Percentiles rank a stretch among this genome's conserved stretches.
Conservation (phyloP, 2,888 invertebrate species). For the Erebia aethiops region DNA sequence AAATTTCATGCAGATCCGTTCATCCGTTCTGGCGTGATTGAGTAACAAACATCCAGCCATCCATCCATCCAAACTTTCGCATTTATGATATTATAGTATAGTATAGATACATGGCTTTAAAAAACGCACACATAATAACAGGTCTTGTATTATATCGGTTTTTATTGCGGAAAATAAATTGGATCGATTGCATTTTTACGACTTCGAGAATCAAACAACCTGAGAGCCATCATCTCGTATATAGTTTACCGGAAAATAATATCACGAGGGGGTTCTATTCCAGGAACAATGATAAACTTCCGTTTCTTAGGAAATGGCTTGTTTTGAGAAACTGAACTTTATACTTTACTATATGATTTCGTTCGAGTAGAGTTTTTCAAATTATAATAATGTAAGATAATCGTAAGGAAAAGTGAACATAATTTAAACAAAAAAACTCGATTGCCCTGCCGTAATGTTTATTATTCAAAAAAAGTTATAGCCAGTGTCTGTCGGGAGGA, state of each 20-base stretch:
- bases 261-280: background rate
- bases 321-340: background rate
- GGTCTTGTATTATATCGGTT: background rate
- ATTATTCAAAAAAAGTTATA: too few species aligned
- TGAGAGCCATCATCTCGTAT: conserved; percentile 4
- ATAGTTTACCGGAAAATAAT: conserved; percentile 8
- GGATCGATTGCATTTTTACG: conserved; percentile 15
- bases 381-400: too few species aligned
- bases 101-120: background rate
- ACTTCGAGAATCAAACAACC: conserved; percentile 13
- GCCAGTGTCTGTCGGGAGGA: too few species aligned
- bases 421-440: too few species aligned
- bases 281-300: too few species aligned
- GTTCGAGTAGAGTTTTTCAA: background rate
- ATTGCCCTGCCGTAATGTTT: too few species aligned
- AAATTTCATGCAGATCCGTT: too few species aligned
- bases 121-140: background rate
- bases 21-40: too few species aligned
- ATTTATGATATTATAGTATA: too few species aligned
- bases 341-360: background rate
- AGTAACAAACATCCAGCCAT: too few species aligned
- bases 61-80: too few species aligned
- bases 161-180: conserved; percentile 12
- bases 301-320: conserved; percentile 3
- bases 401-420: too few species aligned